These are phyloP conservation scores for Drosophila cracens DNA, from an alignment of 2,888 invertebrate genomes.

Conservation along the genomic window DNA sequence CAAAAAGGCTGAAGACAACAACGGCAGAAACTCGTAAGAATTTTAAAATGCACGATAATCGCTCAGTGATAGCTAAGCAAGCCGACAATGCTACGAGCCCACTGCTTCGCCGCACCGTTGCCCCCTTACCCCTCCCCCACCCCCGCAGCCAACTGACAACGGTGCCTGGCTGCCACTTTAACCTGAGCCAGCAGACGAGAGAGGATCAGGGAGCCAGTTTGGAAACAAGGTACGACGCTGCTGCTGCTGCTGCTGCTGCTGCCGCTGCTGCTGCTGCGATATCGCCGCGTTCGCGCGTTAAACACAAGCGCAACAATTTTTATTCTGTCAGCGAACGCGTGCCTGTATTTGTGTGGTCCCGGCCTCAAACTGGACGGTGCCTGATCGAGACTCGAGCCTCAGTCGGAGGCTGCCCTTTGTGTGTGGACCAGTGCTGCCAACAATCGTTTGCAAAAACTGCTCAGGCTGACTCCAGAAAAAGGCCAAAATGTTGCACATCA, in stretches of 20 bases:
- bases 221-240: constrained; percentile 70
- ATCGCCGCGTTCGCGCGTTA: constrained; percentile 85
- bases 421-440: constrained; percentile 18
- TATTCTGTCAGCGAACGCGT: constrained; percentile 85
- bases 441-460: background rate
- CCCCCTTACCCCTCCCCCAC: constrained; percentile 23
- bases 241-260: constrained; percentile 34
- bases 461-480: background rate
- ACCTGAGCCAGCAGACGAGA: constrained; percentile 47
- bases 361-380: constrained; percentile 73
- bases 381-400: constrained; percentile 26
- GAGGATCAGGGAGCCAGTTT: constrained; percentile 73
- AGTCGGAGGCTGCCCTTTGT: constrained; percentile 33
- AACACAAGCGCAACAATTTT: constrained; percentile 85
- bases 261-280: constrained; percentile 68
- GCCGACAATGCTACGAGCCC: constrained; percentile 68
- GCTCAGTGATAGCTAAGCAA: constrained; percentile 82
- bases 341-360: constrained; percentile 86
- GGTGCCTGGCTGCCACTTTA: constrained; percentile 73
- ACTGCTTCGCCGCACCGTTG: constrained; percentile 1
- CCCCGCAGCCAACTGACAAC: constrained; percentile 64
- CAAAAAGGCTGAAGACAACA: constrained; percentile 55
- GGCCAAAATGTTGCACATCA: background rate
- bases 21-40: constrained; percentile 81
- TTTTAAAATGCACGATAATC: constrained; percentile 85